Conservation (phyloP, 2,113 vertebrate genomes). For the Rutilus rutilus region DNA sequence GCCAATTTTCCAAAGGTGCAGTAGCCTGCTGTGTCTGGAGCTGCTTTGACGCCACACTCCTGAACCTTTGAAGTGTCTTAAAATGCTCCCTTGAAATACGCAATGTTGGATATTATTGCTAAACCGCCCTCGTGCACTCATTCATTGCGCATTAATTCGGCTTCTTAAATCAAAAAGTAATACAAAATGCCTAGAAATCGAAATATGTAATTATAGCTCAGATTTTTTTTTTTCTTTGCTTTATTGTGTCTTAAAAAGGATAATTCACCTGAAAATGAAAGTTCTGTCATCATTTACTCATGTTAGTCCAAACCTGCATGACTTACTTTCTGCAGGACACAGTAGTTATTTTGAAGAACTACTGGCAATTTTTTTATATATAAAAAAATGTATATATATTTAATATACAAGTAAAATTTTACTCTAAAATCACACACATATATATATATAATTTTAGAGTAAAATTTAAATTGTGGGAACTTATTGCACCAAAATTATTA, state of each 20-base stretch:
- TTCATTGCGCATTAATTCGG: conserved; percentile 9
- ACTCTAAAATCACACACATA: too few species aligned
- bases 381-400: too few species aligned
- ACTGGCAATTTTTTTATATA: too few species aligned
- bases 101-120: background rate
- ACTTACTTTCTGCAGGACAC: background rate
- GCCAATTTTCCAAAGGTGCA: conserved; percentile 18
- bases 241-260: conserved; percentile 10
- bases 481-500: background rate
- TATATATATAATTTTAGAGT: too few species aligned
- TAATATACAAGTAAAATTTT: too few species aligned
- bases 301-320: background rate
- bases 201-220: background rate
- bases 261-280: background rate
- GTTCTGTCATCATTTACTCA: background rate
- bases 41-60: conserved; percentile 8
- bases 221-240: background rate
- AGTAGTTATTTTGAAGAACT: background rate
- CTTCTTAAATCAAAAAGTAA: conserved; percentile 7
- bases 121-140: conserved; percentile 16
- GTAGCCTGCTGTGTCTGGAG: conserved; percentile 24
- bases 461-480: background rate
- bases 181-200: background rate
- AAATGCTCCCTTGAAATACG: background rate
- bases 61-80: conserved; percentile 14